These are phyloP conservation scores for Isichthys henryi DNA, from an alignment of 2,113 vertebrate genomes.

Conservation along the genomic window DNA sequence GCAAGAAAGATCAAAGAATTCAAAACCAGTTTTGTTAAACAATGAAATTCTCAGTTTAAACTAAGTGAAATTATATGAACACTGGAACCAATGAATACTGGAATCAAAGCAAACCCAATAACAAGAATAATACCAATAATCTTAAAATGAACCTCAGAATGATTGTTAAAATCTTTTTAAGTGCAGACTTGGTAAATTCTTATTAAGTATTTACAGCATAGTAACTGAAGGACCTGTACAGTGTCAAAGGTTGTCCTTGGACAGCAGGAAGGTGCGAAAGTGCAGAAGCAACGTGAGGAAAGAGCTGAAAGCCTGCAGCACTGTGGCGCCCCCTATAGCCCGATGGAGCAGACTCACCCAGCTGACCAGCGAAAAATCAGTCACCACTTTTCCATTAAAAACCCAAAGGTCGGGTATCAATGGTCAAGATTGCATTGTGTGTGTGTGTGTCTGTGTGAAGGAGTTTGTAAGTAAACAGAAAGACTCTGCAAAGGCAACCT, in stretches of 20 bases:
- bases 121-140: background rate
- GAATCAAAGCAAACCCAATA: conserved; percentile 15
- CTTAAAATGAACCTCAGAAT: background rate
- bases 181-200: background rate
- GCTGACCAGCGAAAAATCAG: background rate
- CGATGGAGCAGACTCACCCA: background rate
- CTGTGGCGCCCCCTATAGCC: background rate
- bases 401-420: background rate
- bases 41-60: conserved; percentile 52
- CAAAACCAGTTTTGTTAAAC: conserved; percentile 52
- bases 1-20: conserved; percentile 58
- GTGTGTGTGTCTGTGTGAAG: background rate
- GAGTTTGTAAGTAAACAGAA: background rate
- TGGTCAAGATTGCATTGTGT: background rate
- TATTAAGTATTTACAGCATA: conserved; percentile 11
- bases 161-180: conserved; percentile 6
- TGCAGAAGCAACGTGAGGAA: background rate
- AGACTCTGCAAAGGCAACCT: background rate
- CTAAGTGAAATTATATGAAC: conserved; percentile 24
- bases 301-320: background rate
- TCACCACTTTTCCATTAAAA: background rate
- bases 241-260: conserved; percentile 2
- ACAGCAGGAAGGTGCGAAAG: background rate
- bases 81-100: conserved; percentile 4
- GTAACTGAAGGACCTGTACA: background rate